phyloP scores from a whole-genome alignment of 2,797 vertebrate species.

The Catamblyrhynchus diadema region DNA sequence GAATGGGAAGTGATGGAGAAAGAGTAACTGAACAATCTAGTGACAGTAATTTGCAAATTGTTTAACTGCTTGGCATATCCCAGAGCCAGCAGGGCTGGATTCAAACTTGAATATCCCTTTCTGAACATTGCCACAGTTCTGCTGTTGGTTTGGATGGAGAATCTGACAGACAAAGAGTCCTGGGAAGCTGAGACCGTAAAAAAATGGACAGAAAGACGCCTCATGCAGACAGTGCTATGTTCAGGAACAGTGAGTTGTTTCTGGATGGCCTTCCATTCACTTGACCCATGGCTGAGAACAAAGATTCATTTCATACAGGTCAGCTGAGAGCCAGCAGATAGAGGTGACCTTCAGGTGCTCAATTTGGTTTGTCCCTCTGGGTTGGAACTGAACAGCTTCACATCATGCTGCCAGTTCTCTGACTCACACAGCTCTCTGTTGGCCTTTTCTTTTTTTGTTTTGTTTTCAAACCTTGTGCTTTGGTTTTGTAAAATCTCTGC shows the following conservation, averaged over 20 bases:
- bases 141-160: not conserved
- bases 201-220: not conserved
- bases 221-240: not conserved
- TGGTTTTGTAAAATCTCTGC: slow-evolving; percentile 28
- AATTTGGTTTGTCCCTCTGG: not conserved
- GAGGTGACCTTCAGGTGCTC: slow-evolving; percentile 52
- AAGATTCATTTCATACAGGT: not conserved
- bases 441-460: not conserved
- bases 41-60: slow-evolving; percentile 20
- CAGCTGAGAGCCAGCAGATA: not conserved
- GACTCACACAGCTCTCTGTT: slow-evolving; percentile 33
- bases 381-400: slow-evolving; percentile 12
- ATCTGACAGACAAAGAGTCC: not conserved
- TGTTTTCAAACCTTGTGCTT: not conserved
- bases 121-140: not conserved
- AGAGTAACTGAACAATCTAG: slow-evolving; percentile 9
- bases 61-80: not conserved
- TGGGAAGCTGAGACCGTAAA: not conserved
- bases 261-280: not conserved
- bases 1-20: slow-evolving; percentile 13
- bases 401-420: slow-evolving; percentile 47
- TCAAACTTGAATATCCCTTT: not conserved
- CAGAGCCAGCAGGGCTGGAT: not conserved
- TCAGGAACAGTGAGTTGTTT: not conserved
- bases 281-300: not conserved